Base-by-base conservation (phyloP, 2,888 invertebrate species). In the Unio pictorum region DNA sequence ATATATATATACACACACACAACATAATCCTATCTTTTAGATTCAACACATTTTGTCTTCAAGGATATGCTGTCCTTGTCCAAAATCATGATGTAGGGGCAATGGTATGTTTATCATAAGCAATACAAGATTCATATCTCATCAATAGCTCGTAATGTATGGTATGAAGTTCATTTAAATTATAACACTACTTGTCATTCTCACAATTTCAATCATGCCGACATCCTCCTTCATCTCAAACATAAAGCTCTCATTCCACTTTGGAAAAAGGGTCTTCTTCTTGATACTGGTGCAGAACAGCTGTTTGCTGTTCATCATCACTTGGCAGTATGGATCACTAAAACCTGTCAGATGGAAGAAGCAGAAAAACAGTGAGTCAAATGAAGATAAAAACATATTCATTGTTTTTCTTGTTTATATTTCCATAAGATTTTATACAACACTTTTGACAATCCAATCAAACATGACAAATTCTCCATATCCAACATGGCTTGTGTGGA, bases 271-370 rank as follows among this genome's bases (percentile, higher is more conserved):
- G 0, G 92, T 92, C 80, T 92, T 92, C 85, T 92, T 92, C 81
- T 91, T 92, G 11, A 92, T 90, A 66, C 89, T 89, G 26, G 91
- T 91, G 72, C 91, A 91, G 83, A 91, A 92, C 74, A 92, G 90
- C 61, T 91, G 91, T 71, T 91, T 91, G 55, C 90, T 90, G 69
- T 90, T 91, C 58, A 92, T 78, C 73, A 89, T 89, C 20, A 92
- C 84, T 68, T 91, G 91, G 83, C 91, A 92, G 80, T 91, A 92
- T 11, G 92, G 92, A 82, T 92, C 92, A 83, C 92, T 92, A 83
- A 90, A 92, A n/a, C 92, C 90, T 90, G 73, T 11, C 67, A 54
- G 56, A 15, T 28, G 59, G 11, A 26, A 23, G 26, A 59, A 59
- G 3, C 18, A 59, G 23, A 26, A 11, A 59, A 17, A 26, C 59